Evolutionary conservation across 2,888 invertebrate species (phyloP), one percentile per base, ranked within the genome.

Genomic region (Pristionchus japonicus): DNA sequence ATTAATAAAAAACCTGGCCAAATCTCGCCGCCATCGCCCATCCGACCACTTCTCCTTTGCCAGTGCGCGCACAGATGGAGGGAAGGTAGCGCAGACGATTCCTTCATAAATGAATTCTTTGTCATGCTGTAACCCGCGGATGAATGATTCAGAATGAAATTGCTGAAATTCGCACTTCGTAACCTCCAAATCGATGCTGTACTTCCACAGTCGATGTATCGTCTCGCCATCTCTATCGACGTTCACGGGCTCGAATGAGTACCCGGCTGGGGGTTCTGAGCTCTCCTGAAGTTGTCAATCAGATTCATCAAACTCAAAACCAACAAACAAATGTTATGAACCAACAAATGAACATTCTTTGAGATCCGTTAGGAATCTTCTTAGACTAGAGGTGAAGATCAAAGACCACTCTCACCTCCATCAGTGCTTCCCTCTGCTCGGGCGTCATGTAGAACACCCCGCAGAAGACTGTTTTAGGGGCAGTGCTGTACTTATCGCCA

Each of bases 381-480:
- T n/a, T n/a, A n/a, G n/a, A 4, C n/a, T 6, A 57, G n/a, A 23
- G 57, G n/a, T 57, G 57, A 6, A 57, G n/a, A 57, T 9, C 15
- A 27, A 27, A 15, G 23, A 64, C 2, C 17, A 27, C 4, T 3
- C 15, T 31, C 11, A 43, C 77, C 43, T 23, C 13, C n/a, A 77
- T 23, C 40, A 77, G 2, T 13, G 43, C 77, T 17, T 43, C 77
- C 43, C 43, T 40, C 77, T 77, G 77, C 23, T 20, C n/a, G 0
- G n/a, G n/a, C 0, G 40, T 77, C 77, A 77, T 77, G 77, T 77
- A 77, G 77, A 77, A 77, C n/a, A 77, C 34, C 1, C 77, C 77
- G 17, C 43, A 47, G 3, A n/a, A 40, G 17, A 17, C 17, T n/a
- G 43, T 57, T 7, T 11, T 23, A 1, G 77, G 6, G 77, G 6